Percentiles rank a stretch among this genome's conserved stretches.
Evolutionary conservation across 2,113 vertebrate genomes (phyloP).

Genomic region (Chlorodrepanis virens): DNA sequence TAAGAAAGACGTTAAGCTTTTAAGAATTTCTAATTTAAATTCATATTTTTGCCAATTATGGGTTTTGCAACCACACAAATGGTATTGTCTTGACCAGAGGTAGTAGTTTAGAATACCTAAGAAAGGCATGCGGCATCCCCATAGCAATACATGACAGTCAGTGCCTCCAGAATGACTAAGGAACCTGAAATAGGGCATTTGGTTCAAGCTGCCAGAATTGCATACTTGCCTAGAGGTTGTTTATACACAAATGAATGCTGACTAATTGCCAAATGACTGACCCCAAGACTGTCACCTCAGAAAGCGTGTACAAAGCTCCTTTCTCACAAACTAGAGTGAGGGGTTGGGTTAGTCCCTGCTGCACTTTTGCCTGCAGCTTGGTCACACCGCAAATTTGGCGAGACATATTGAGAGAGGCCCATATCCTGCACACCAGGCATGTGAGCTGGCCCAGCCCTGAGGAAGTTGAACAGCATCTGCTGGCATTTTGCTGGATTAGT

Average conservation of each 20-base stretch:
- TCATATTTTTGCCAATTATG: not conserved
- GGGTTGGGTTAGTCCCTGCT: not conserved
- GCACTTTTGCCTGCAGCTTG: not conserved
- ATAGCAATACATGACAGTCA: not conserved
- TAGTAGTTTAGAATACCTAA: not conserved
- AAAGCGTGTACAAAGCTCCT: not conserved
- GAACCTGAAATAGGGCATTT: not conserved
- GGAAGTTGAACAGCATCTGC: not conserved
- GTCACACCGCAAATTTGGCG: not conserved
- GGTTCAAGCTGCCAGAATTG: not conserved
- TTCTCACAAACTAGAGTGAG: not conserved
- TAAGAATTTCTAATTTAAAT: not conserved
- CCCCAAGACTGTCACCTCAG: not conserved
- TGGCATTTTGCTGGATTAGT: not conserved
- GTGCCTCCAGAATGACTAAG: not conserved
- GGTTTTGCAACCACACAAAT: not conserved
- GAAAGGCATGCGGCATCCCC: not conserved
- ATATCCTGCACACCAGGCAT: not conserved
- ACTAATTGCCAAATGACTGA: not conserved
- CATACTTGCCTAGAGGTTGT: not conserved
- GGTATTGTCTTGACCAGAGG: not conserved
- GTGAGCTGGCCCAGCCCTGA: not conserved
- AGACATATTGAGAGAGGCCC: not conserved
- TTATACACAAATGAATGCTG: not conserved
- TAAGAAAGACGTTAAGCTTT: not conserved